Evolutionary conservation across 2,888 invertebrate genomes (phyloP).

Genomic region (Eupithecia subumbrata): DNA sequence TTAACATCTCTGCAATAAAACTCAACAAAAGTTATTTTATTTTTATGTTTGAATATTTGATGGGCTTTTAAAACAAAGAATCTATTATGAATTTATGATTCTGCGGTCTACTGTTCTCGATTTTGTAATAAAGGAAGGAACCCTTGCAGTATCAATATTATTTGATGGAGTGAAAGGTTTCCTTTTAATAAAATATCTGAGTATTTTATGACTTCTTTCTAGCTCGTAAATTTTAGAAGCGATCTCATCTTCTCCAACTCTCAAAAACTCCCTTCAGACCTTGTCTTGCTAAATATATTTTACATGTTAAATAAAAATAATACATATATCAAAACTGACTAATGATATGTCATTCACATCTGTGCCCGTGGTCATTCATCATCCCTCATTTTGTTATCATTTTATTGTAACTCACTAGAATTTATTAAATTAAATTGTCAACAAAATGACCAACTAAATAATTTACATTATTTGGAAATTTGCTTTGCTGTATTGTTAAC

Average conservation of each 20-base stretch:
- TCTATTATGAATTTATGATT: background rate
- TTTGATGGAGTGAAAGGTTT: background rate
- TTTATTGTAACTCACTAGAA: background rate
- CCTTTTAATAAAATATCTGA: background rate
- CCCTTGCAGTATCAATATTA: background rate
- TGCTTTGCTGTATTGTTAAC: background rate
- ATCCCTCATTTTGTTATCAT: background rate
- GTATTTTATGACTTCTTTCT: background rate
- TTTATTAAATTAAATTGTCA: background rate
- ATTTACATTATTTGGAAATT: background rate
- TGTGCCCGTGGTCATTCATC: background rate
- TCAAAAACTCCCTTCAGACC: background rate
- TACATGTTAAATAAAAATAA: background rate
- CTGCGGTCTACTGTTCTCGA: conserved; percentile 9
- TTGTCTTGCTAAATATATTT: background rate
- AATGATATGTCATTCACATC: background rate
- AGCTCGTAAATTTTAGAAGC: background rate
- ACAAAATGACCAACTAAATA: background rate
- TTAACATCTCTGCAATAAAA: background rate
- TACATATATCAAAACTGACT: background rate
- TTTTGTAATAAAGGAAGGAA: conserved; percentile 3
- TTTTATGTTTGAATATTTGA: conserved; percentile 9
- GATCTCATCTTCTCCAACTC: background rate
- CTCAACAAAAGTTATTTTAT: background rate
- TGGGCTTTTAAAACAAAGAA: conserved; percentile 24